Evolutionary conservation across 2,888 invertebrate genomes (phyloP), one percentile per base, ranked within the genome.

Genomic region (Nasonia oneida): DNA sequence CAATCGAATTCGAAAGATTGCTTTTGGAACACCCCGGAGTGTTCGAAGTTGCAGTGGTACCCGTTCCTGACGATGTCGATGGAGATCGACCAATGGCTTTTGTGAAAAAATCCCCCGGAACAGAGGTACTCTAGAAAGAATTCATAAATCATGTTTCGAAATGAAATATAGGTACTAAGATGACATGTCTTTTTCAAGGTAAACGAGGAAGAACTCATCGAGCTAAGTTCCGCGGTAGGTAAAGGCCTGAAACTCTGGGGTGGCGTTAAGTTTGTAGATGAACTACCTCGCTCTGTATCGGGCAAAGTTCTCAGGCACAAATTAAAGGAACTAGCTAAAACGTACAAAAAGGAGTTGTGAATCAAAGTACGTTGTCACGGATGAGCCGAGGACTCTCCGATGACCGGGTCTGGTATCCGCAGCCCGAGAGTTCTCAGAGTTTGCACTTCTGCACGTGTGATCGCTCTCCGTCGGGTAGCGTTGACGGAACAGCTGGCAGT

Each of bases 1-100:
- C 93, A 0, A 83, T 87, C 0, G 90, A 90, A 86, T 91, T 93
- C 8, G 93, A 93, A 80, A 82, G 61, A 57, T 14, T 90, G 0
- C 81, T 93, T 12, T 85, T 85, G 12, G 73, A 87, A 3, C 91
- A 92, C 87, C 90, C 91, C 2, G 90, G 84, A 0, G 89, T 93
- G 0, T 14, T 82, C 2, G 92, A 92, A 83, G 91, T 87, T 15
- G 91, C 89, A 2, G 92, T 93, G 2, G 87, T 91, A 1, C 88
- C 89, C 0, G 80, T 90, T 47, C 91, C 91, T n/a, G 90, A 91
- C 84, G 47, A 84, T 0, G 78, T 81, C 2, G 92, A 92, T 23
- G 88, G 88, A 4, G 90, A 91, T 42, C 91, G 90, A 73, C 92
- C 92, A 3, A 57, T 92, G 53, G 93, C 92, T 29, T 92, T 91